Base-by-base conservation (phyloP, 2,888 invertebrate species). In the Lamellibrachia columna region DNA sequence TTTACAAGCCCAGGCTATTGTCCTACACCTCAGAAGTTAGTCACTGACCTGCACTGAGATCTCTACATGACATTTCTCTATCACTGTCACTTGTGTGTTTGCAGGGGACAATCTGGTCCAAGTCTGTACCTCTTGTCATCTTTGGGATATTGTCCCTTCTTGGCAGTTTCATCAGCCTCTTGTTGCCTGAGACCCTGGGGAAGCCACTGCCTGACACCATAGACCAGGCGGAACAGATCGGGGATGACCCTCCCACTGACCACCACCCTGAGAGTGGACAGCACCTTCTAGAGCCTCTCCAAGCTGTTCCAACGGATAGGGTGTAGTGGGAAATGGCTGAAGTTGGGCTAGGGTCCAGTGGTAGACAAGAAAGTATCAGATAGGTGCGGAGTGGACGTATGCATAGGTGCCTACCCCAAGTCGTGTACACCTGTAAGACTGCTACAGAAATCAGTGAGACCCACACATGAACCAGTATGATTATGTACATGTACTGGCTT, bases 151-250 rank as follows among this genome's bases (percentile, higher is more conserved):
- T 93, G 11, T 52, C 93, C 52, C 91, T 93, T n/a, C 4, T 93
- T 3, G 93, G 93, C 6, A 93, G 93, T 15, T 40, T 90, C 3
- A 11, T 93, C 8, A 40, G 92, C 53, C 90, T 92, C 28, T 15
- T 91, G n/a, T 93, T 93, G 28, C 93, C 93, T 1, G 93, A 93
- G 93, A 93, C 93, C 2, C 75, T 91, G 52, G 91, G 92, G 90
- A 55, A 40, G 11, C 53, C 55, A 11, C 93, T 93, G n/a, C 91
- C 93, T 2, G 93, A 93, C 91, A 93, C 93, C 53, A 93, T 93
- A 52, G 92, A 93, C 53, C 91, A 93, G 90, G 93, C 93, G 3
- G 93, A 93, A 91, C 9, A 55, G 7, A 60, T 93, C 53, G 75
- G 75, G 11, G 22, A 6, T 15, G 75, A 75, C 75, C 15, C 15